Conservation (phyloP, 2,113 vertebrate genomes). For the Pogona vitticeps region DNA sequence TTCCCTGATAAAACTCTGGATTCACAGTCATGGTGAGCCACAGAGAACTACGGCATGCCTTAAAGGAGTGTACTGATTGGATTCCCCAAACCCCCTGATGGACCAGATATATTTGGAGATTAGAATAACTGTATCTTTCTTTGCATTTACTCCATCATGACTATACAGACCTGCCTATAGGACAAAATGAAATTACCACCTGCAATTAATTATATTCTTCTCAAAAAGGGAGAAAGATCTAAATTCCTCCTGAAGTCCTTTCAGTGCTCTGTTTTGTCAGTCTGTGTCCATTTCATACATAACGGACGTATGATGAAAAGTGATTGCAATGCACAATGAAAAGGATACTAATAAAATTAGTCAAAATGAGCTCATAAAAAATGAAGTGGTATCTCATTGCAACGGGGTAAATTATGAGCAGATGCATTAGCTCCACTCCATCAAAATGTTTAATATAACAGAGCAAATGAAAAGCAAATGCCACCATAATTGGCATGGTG, state of each 20-base stretch:
- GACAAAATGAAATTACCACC: slow-evolving; percentile 38
- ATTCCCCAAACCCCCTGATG: background rate
- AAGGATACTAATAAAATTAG: slow-evolving; percentile 63
- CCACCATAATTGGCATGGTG: slow-evolving; percentile 43
- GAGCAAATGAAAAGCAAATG: slow-evolving; percentile 62
- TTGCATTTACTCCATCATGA: background rate
- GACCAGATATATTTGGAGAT: background rate
- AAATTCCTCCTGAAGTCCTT: slow-evolving; percentile 22
- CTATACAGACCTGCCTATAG: slow-evolving; percentile 2
- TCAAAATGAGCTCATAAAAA: slow-evolving; percentile 60
- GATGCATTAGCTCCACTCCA: slow-evolving; percentile 65
- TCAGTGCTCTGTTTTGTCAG: slow-evolving; percentile 24
- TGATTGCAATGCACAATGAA: slow-evolving; percentile 41
- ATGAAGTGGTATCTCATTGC: slow-evolving; percentile 55
- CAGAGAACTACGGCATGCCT: background rate
- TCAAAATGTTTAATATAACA: slow-evolving; percentile 64
- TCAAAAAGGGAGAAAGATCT: background rate
- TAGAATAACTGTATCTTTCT: background rate
- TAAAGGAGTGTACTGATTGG: background rate
- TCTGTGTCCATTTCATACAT: slow-evolving; percentile 28
- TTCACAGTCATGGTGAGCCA: background rate
- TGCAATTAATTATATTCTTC: slow-evolving; percentile 39
- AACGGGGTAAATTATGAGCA: slow-evolving; percentile 66
- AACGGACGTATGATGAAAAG: slow-evolving; percentile 44
- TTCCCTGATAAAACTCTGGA: background rate